phyloP scores from a whole-genome alignment of 2,888 invertebrate species.

The Electrophaes corylata region DNA sequence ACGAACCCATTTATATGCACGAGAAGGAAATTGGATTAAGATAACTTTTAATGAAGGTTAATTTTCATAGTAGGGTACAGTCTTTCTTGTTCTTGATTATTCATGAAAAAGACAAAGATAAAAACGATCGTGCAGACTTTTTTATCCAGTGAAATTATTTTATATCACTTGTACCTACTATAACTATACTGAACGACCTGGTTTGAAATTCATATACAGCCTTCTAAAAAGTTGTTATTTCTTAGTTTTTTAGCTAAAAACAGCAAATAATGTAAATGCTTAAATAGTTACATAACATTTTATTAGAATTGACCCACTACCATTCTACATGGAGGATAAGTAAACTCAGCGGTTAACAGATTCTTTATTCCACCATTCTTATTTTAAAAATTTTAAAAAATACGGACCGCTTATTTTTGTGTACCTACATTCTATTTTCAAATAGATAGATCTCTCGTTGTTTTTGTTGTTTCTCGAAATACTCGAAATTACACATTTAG shows the following conservation, averaged over 20 bases:
- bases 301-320: too few relatives aligned
- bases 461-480: neutral
- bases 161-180: too few relatives aligned
- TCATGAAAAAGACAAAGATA: constrained; percentile 44
- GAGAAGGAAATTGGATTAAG: constrained; percentile 56
- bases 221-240: too few relatives aligned
- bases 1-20: constrained; percentile 57
- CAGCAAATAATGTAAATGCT: too few relatives aligned
- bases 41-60: constrained; percentile 58
- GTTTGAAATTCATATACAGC: too few relatives aligned
- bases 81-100: constrained; percentile 48
- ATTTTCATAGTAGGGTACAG: constrained; percentile 10
- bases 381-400: neutral
- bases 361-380: neutral
- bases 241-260: too few relatives aligned
- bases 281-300: too few relatives aligned
- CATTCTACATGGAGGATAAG: too few relatives aligned
- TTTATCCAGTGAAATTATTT: neutral
- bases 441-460: neutral
- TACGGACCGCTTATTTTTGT: neutral
- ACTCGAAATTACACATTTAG: neutral
- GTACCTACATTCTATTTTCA: too few relatives aligned
- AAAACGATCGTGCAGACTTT: neutral
- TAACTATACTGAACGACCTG: too few relatives aligned
- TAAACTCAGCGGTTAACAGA: neutral